Percentiles rank a stretch among this genome's conserved stretches.
Evolutionary conservation across 2,888 invertebrate species (phyloP).

Genomic region (Blera fallax): DNA sequence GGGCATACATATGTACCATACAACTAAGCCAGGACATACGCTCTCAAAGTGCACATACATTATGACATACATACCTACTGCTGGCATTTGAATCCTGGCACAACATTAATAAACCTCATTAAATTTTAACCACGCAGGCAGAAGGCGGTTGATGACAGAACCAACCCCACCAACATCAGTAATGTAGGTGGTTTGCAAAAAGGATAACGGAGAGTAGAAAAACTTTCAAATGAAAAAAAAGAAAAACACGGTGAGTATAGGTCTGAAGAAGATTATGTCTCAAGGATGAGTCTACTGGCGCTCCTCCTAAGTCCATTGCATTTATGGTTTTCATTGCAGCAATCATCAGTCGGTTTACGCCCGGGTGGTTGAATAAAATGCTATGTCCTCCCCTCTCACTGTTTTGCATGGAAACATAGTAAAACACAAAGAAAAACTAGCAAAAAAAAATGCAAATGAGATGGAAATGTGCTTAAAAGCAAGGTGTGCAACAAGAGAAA

Average conservation of each 20-base stretch:
- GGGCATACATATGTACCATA: conserved; percentile 5
- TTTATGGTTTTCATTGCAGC: conserved; percentile 23
- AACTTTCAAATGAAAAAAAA: conserved; percentile 10
- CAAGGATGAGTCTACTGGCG: conserved; percentile 57
- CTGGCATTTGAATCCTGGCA: conserved; percentile 39
- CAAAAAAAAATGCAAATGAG: conserved; percentile 26
- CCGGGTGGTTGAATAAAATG: neutral
- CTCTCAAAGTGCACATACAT: neutral
- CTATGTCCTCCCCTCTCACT: neutral
- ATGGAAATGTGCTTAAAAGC: conserved; percentile 37
- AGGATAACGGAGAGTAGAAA: neutral
- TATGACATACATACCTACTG: neutral
- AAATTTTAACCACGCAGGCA: conserved; percentile 59
- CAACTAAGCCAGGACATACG: neutral
- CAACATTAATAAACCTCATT: conserved; percentile 71
- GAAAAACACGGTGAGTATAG: too few species aligned
- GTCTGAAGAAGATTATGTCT: conserved; percentile 36
- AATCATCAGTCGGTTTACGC: conserved; percentile 31
- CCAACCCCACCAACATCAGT: neutral
- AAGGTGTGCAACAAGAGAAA: conserved; percentile 41
- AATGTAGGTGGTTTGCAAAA: conserved; percentile 3
- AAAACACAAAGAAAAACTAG: neutral
- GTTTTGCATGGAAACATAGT: neutral
- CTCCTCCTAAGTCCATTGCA: conserved; percentile 31
- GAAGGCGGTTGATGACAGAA: neutral